Percentiles rank a stretch among this genome's conserved stretches.
Evolutionary conservation across 37 sponge, comb jelly and placozoan genomes (phyloP).

Genomic region (Lycopodina hypogea): DNA sequence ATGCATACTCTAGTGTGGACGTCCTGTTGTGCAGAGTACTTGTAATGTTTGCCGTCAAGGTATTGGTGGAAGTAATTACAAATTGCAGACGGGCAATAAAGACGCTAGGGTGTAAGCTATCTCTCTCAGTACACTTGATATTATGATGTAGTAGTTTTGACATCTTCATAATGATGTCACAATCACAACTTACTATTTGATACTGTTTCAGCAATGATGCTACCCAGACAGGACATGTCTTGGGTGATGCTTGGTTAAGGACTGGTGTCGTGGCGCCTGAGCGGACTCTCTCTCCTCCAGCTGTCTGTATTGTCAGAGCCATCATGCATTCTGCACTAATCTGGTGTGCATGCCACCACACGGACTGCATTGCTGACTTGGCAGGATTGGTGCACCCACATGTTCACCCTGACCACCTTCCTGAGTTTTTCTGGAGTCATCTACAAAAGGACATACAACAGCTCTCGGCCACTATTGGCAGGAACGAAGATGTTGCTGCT

Average conservation of each 20-base stretch:
- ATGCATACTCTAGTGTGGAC: conserved; percentile 2
- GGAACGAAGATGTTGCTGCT: conserved; percentile 47
- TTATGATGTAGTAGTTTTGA: neutral
- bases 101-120: conserved; percentile 38
- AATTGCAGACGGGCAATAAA: conserved; percentile 17
- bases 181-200: too few species aligned
- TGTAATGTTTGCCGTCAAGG: conserved; percentile 39
- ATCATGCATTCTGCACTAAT: conserved; percentile 68
- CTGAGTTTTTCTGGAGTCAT: conserved; percentile 73
- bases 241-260: conserved; percentile 37
- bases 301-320: conserved; percentile 56
- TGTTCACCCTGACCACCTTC: conserved; percentile 6
- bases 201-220: conserved; percentile 35
- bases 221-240: conserved; percentile 63
- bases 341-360: conserved; percentile 51
- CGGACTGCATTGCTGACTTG: conserved; percentile 16
- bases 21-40: conserved; percentile 18
- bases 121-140: neutral
- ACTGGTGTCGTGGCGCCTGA: conserved; percentile 44
- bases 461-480: conserved; percentile 29
- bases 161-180: neutral
- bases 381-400: conserved; percentile 21
- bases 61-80: conserved; percentile 55
- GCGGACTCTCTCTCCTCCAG: conserved; percentile 45
- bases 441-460: conserved; percentile 58